These are phyloP conservation scores for Xerus inauris DNA, from an alignment of 2,113 vertebrate species.

Conservation along the genomic window DNA sequence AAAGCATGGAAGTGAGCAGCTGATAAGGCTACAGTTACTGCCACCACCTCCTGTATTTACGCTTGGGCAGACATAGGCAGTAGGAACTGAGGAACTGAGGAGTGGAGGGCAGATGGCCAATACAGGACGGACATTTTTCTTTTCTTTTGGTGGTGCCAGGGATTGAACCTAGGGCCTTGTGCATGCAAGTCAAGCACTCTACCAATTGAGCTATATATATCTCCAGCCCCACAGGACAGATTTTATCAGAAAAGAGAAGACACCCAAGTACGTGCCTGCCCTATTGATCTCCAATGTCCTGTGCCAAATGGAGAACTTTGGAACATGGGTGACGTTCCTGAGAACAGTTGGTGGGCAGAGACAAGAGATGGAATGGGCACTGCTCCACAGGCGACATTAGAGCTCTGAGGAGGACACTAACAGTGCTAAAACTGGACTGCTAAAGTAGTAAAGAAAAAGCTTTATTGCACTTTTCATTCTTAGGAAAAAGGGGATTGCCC, in stretches of 20 bases:
- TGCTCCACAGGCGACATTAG: not conserved
- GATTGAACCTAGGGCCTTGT: no score
- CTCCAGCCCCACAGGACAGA: not conserved
- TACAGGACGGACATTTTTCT: not conserved
- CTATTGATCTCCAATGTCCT: not conserved
- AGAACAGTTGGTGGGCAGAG: conserved; percentile 39
- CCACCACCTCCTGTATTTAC: not conserved
- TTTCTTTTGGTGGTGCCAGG: no score
- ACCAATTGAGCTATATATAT: no score
- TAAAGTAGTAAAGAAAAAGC: not conserved
- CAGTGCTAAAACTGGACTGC: conserved; percentile 5
- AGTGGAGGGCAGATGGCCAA: not conserved
- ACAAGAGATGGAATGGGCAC: not conserved
- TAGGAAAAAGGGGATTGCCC: conserved; percentile 30
- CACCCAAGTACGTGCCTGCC: not conserved
- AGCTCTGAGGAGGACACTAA: not conserved
- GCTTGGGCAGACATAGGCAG: not conserved
- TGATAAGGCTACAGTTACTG: conserved; percentile 64
- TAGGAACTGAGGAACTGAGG: conserved; percentile 33
- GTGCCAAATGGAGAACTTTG: not conserved
- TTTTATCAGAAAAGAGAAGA: not conserved
- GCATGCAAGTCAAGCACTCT: no score
- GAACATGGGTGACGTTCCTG: conserved; percentile 59
- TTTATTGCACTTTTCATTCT: conserved; percentile 62
- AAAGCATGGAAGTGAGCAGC: not conserved